phyloP scores from a whole-genome alignment of 2,888 invertebrate species.

The Mellilla xanthometata region DNA sequence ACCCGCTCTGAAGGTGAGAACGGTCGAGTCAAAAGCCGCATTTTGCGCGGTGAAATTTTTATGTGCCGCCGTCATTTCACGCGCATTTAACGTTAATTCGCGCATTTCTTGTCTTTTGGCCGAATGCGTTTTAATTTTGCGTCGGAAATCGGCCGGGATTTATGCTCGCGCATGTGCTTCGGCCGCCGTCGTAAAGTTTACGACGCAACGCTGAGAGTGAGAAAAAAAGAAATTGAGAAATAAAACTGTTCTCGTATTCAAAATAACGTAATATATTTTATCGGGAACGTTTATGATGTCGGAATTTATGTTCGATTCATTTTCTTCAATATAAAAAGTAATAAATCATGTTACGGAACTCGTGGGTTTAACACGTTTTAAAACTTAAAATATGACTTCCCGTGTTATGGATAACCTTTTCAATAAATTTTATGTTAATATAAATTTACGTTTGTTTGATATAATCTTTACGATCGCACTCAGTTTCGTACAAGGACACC shows the following conservation, averaged over 20 bases:
- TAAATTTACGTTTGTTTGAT: slow-evolving; percentile 33
- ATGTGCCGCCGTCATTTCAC: slow-evolving; percentile 75
- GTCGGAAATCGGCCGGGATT: slow-evolving; percentile 55
- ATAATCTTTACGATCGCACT: slow-evolving; percentile 23
- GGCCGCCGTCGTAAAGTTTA: slow-evolving; percentile 56
- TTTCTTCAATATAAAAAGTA: slow-evolving; percentile 51
- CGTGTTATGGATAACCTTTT: slow-evolving; percentile 44
- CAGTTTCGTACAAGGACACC: slow-evolving; percentile 17
- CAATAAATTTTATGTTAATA: slow-evolving; percentile 36
- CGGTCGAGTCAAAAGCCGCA: slow-evolving; percentile 60
- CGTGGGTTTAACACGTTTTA: slow-evolving; percentile 41
- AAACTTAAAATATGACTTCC: slow-evolving; percentile 46
- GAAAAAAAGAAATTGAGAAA: slow-evolving; percentile 60
- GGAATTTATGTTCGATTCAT: slow-evolving; percentile 56
- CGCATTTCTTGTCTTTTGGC: slow-evolving; percentile 61
- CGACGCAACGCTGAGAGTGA: slow-evolving; percentile 38
- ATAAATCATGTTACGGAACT: slow-evolving; percentile 54
- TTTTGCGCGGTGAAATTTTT: slow-evolving; percentile 69
- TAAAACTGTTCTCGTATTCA: slow-evolving; percentile 64
- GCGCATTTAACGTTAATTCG: slow-evolving; percentile 72
- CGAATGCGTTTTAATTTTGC: slow-evolving; percentile 57
- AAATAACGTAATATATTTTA: slow-evolving; percentile 61
- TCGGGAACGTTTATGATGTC: slow-evolving; percentile 55
- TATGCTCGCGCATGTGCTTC: slow-evolving; percentile 56
- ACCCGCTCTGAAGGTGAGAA: slow-evolving; percentile 66